Percentiles rank a stretch among this genome's conserved stretches.
These are phyloP conservation scores for Cheiracanthium punctorium DNA, from an alignment of 2,888 invertebrate species.

Conservation along the genomic window DNA sequence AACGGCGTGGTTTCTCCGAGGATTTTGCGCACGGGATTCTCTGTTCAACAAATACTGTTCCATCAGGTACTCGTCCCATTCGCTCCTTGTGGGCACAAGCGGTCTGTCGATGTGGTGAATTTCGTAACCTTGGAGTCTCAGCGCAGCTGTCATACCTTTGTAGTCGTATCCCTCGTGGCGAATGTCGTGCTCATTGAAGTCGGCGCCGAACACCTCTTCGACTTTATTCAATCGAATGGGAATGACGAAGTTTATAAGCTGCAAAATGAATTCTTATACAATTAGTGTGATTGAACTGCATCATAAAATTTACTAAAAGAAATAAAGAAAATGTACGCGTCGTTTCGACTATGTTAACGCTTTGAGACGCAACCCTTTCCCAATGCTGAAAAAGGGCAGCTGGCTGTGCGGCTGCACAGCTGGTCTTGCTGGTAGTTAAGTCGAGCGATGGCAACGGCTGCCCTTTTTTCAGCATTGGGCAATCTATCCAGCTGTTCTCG, in stretches of 20 bases:
- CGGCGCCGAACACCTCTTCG: constrained; percentile 91
- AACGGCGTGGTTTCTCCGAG: not conserved
- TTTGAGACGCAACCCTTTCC: too few species aligned
- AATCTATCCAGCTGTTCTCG: too few species aligned
- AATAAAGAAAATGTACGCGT: too few species aligned
- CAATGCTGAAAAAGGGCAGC: too few species aligned
- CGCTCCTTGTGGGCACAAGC: constrained; percentile 36
- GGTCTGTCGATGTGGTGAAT: not conserved
- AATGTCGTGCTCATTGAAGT: constrained; percentile 78
- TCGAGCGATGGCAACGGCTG: too few species aligned
- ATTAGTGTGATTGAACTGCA: too few species aligned
- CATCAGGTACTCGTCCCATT: constrained; percentile 64
- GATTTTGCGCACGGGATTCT: not conserved
- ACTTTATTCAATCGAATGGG: constrained; percentile 90
- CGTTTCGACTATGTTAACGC: too few species aligned
- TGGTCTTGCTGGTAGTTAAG: too few species aligned
- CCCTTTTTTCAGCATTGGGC: too few species aligned
- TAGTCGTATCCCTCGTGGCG: constrained; percentile 67
- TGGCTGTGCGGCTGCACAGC: too few species aligned
- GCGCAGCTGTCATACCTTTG: constrained; percentile 36
- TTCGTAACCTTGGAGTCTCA: constrained; percentile 28
- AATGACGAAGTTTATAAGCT: constrained; percentile 83
- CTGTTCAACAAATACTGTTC: constrained; percentile 32
- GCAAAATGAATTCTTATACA: constrained; percentile 22
- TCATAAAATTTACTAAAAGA: too few species aligned